phyloP scores from a whole-genome alignment of 1,140 invertebrate genomes.

The Aricia agestis region DNA sequence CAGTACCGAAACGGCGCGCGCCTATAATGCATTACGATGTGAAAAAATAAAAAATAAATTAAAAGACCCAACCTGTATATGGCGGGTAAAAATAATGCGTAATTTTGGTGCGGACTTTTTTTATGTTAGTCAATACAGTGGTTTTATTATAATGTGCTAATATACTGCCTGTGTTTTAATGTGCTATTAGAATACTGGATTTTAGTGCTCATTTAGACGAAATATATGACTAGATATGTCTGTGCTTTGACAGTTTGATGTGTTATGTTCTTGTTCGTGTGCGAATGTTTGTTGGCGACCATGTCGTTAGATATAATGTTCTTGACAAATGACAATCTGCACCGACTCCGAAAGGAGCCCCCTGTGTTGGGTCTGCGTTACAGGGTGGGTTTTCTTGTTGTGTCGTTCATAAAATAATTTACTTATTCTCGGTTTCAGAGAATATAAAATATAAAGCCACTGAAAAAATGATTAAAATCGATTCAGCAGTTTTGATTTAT shows the following conservation, averaged over 20 bases:
- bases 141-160: too few species aligned
- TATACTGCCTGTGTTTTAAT: too few species aligned
- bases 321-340: constrained; percentile 73
- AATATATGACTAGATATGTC: not conserved
- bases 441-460: too few species aligned
- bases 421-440: too few species aligned
- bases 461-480: too few species aligned
- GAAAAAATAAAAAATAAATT: constrained; percentile 32
- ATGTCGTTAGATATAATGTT: constrained; percentile 75
- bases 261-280: constrained; percentile 46
- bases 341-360: constrained; percentile 68
- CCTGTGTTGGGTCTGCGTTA: constrained; percentile 68
- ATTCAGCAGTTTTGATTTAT: too few species aligned
- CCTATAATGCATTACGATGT: constrained; percentile 70
- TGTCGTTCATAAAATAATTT: too few species aligned
- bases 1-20: constrained; percentile 32
- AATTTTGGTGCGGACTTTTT: not conserved
- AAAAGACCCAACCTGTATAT: not conserved
- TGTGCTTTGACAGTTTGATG: constrained; percentile 32
- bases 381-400: constrained; percentile 51
- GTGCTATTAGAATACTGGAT: too few species aligned
- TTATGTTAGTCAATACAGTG: too few species aligned
- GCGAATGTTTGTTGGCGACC: constrained; percentile 22
- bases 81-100: not conserved
- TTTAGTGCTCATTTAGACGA: too few species aligned